Percentiles rank a stretch among this genome's conserved stretches.
Conservation (phyloP, 2,797 vertebrate genomes). For the Oreonectes daqikongensis region DNA sequence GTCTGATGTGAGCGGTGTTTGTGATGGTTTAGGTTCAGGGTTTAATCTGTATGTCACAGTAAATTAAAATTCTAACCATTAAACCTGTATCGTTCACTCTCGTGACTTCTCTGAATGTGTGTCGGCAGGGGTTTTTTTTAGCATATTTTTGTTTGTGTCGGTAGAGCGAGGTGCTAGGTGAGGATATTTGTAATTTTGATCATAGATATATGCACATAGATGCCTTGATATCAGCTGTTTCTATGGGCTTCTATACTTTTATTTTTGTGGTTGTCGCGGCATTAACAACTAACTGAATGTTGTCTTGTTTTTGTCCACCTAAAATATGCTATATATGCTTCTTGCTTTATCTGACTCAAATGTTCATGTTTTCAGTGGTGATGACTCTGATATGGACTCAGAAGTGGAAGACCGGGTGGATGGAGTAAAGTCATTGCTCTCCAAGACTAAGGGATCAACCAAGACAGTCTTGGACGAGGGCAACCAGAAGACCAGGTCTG, state of each 20-base stretch:
- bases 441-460: conserved; percentile 90
- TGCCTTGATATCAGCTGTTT: no score
- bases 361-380: conserved; percentile 77
- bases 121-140: background rate
- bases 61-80: background rate
- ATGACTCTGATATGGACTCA: conserved; percentile 90
- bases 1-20: background rate
- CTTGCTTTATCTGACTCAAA: background rate
- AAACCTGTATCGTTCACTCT: no score
- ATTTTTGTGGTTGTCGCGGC: background rate
- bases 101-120: background rate
- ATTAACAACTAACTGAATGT: conserved; percentile 12
- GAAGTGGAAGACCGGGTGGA: conserved; percentile 96
- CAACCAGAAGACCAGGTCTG: conserved; percentile 92
- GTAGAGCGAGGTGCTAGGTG: no score
- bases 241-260: background rate
- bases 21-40: background rate
- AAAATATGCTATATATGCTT: background rate
- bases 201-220: no score
- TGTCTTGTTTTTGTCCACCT: background rate
- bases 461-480: conserved; percentile 89
- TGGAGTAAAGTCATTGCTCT: conserved; percentile 95
- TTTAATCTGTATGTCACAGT: background rate
- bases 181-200: no score
- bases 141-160: background rate